Evolutionary conservation across 2,797 vertebrate species (phyloP).

Genomic region (Coccyzus lansbergi): DNA sequence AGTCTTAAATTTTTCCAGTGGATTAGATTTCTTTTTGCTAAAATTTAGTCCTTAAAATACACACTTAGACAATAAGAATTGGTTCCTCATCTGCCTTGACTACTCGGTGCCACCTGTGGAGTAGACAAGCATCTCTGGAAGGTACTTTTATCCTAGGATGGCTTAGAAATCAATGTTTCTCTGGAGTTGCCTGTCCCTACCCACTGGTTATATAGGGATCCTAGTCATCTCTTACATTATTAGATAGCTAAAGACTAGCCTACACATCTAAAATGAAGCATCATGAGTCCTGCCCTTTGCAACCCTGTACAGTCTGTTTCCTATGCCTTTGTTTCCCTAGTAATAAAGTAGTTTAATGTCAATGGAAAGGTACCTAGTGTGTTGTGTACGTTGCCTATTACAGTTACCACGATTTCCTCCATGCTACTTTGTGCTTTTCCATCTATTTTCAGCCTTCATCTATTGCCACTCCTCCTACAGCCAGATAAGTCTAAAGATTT

Average conservation of each 20-base stretch:
- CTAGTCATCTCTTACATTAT: background rate
- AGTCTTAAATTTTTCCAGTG: background rate
- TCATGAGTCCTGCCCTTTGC: background rate
- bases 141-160: background rate
- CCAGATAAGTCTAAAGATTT: conserved; percentile 12
- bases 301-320: background rate
- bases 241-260: background rate
- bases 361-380: background rate
- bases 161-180: background rate
- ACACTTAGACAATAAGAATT: background rate
- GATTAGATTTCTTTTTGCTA: background rate
- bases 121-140: background rate
- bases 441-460: conserved; percentile 50
- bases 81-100: background rate
- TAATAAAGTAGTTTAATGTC: background rate
- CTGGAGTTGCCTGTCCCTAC: background rate
- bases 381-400: conserved; percentile 22
- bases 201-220: background rate
- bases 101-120: background rate
- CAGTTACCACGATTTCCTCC: conserved; percentile 25
- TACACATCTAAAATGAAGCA: background rate
- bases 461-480: background rate
- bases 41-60: background rate
- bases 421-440: conserved; percentile 34
- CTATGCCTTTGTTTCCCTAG: background rate